phyloP scores from a whole-genome alignment of 2,797 vertebrate species.

The Eurystomus glaucurus region DNA sequence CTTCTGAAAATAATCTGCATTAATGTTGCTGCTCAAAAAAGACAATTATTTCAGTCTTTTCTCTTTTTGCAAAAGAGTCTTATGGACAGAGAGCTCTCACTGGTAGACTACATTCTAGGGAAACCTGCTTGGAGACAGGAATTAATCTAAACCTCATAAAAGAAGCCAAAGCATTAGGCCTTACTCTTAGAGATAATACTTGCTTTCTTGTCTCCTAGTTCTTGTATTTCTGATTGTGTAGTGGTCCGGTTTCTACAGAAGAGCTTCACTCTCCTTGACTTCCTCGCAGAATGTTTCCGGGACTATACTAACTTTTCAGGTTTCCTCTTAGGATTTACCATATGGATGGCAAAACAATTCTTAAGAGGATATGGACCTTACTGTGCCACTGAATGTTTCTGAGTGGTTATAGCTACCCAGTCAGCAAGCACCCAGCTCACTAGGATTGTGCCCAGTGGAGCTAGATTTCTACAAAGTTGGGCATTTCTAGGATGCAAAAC shows the following conservation, averaged over 20 bases:
- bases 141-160: rapidly evolving
- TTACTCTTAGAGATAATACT: background rate
- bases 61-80: background rate
- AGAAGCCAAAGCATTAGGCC: background rate
- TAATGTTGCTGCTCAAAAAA: background rate
- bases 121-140: background rate
- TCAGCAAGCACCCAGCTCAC: background rate
- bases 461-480: background rate
- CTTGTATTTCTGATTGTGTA: background rate
- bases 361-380: background rate
- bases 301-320: background rate
- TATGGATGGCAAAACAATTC: background rate
- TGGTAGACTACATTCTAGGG: background rate
- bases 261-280: background rate
- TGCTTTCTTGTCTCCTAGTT: background rate
- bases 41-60: background rate
- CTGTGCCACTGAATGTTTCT: background rate
- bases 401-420: background rate
- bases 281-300: background rate
- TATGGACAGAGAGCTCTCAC: background rate
- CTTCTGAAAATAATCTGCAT: background rate
- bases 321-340: background rate
- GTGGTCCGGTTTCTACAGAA: background rate
- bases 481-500: background rate
- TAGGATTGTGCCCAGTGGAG: background rate